phyloP scores from a whole-genome alignment of 2,888 invertebrate species.

The Salpingus planirostris region DNA sequence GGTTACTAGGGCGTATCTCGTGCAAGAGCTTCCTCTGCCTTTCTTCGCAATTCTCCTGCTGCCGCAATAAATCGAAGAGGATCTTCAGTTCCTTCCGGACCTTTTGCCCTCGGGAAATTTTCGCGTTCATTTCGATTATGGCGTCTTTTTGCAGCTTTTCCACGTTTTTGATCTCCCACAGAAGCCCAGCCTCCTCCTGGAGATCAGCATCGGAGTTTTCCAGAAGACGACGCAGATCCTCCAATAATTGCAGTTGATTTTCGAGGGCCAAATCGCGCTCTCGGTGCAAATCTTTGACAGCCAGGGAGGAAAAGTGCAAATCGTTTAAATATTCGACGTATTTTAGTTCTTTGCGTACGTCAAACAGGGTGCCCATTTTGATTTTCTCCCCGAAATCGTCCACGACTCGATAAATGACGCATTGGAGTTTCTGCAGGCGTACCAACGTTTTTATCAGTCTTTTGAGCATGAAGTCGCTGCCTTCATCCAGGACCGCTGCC shows the following conservation, averaged over 20 bases:
- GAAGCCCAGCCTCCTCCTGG: slow-evolving; percentile 33
- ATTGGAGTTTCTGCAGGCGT: slow-evolving; percentile 33
- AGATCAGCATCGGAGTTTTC: slow-evolving; percentile 40
- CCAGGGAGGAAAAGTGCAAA: slow-evolving; percentile 49
- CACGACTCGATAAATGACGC: slow-evolving; percentile 28
- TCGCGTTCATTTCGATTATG: slow-evolving; percentile 34
- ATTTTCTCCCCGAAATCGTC: slow-evolving; percentile 32
- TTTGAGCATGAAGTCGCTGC: slow-evolving; percentile 26
- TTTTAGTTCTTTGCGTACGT: slow-evolving; percentile 46
- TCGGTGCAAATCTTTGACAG: slow-evolving; percentile 44
- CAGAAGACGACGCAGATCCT: slow-evolving; percentile 40
- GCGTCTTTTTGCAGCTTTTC: slow-evolving; percentile 37
- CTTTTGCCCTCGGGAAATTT: slow-evolving; percentile 23
- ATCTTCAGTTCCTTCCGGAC: slow-evolving; percentile 40
- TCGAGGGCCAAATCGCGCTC: slow-evolving; percentile 43
- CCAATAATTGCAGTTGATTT: slow-evolving; percentile 25
- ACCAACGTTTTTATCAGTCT: slow-evolving; percentile 31
- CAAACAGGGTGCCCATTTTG: slow-evolving; percentile 42
- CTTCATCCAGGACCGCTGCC: slow-evolving; percentile 17
- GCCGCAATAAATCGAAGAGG: slow-evolving; percentile 33
- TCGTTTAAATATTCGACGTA: slow-evolving; percentile 41
- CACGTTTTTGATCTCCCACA: slow-evolving; percentile 38
- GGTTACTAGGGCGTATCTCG: not conserved
- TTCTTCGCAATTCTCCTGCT: slow-evolving; percentile 25
- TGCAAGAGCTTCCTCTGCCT: slow-evolving; percentile 5